Base-by-base conservation (phyloP, 2,888 invertebrate genomes). In the Campaea margaritaria region DNA sequence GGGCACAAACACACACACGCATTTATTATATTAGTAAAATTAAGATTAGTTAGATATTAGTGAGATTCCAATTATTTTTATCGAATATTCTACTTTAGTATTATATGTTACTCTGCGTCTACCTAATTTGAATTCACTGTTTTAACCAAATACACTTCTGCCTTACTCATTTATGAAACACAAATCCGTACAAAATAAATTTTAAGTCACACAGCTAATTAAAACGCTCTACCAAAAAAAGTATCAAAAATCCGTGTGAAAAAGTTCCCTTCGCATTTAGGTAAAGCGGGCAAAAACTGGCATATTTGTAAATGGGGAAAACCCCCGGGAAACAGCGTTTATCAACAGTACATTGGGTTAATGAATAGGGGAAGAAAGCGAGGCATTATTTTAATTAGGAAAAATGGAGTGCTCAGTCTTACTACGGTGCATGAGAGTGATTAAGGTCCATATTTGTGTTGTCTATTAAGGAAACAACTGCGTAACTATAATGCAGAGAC, bases 351-450 rank as follows among this genome's bases (percentile, higher is more conserved):
- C 88, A 89, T 89, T 89, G 86, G 83, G 86, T 80, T 87, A 89
- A 89, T 89, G 89, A 89, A 87, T 87, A 79, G 87, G 86, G 88
- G 86, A 82, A 83, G 85, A 86, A 83, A 82, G 81, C 43, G 43
- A 87, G 82, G 86, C 89, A 91, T 91, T 91, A 90, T 90, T 90
- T 89, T 91, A 91, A 91, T 91, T 90, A 90, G 89, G 88, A 88
- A 89, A 90, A 89, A 87, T 83, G 77, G 75, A 16, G 49, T 15
- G 36, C 36, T 36, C 36, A 10, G 11, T 36, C 11, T 36, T 36
- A n/a, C 36, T 36, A n/a, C 12, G 34, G 12, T 36, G 12, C 36
- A 10, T 3, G 36, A 36, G 36, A 36, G 36, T 36, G 36, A 36
- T n/a, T 36, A n/a, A 36, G 1, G 1, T n/a, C 10, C 36, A 10